Evolutionary conservation across 2,888 invertebrate species (phyloP).

Genomic region (Uropetala carovei): DNA sequence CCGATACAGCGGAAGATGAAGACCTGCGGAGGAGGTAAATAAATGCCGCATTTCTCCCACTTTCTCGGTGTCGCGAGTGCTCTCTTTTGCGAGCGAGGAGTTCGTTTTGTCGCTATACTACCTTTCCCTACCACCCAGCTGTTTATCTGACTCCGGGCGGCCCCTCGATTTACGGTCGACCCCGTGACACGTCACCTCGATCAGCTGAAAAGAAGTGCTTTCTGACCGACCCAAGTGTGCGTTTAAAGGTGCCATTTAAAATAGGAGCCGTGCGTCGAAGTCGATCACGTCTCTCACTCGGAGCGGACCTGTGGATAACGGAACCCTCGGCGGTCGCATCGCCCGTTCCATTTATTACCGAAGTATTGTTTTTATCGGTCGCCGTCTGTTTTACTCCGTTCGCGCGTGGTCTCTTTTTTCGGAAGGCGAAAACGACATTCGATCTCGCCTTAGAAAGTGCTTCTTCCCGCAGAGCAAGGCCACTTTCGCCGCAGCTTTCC

Average conservation of each 20-base stretch:
- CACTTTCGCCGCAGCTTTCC: constrained; percentile 17
- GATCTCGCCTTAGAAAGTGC: constrained; percentile 16
- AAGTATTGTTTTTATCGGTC: not conserved
- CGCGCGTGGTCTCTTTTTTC: constrained; percentile 22
- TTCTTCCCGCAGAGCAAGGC: not conserved
- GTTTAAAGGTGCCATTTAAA: not conserved
- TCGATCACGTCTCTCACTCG: not conserved
- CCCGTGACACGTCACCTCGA: not conserved
- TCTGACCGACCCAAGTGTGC: not conserved
- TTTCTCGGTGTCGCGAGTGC: not conserved
- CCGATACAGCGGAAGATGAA: constrained; percentile 29
- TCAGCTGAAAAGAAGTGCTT: not conserved
- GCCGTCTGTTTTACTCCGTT: not conserved
- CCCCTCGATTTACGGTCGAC: not conserved
- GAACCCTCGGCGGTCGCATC: not conserved
- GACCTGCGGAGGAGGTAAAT: constrained; percentile 61
- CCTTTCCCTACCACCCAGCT: constrained; percentile 3
- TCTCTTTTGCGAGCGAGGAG: not conserved
- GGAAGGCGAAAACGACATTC: not conserved
- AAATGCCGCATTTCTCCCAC: not conserved
- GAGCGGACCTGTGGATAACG: constrained; percentile 46
- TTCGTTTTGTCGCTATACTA: not conserved
- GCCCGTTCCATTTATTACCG: not conserved
- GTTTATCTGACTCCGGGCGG: not conserved
- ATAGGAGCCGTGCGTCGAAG: not conserved